Base-by-base conservation (phyloP, 2,797 vertebrate genomes). In the Manis crassicaudata region DNA sequence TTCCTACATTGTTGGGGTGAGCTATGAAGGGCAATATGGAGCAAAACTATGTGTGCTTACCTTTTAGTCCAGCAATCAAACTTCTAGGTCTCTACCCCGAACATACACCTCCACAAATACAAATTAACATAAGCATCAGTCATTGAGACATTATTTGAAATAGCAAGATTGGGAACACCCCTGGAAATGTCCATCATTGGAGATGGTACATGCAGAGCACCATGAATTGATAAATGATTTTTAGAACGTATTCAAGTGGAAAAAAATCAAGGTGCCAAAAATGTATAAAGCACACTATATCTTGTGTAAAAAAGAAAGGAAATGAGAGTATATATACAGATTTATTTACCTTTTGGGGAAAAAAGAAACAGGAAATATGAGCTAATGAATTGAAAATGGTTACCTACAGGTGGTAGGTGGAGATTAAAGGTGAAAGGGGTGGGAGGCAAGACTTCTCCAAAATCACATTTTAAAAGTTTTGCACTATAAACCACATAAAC, bases 211-310 rank as follows among this genome's bases (percentile, higher is more conserved):
- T 63, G 62, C 54, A 32, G 40, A 50, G 43, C 23, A 65, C 84
- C 50, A 54, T 88, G 46, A 84, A 84, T 25, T 67, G 43, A 52
- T 37, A 70, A 40, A 40, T 65, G 56, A 77, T 65, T 94, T 92
- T 92, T 63, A 79, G 77, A 17, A 92, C 79, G 73, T 60, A 79
- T 58, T 83, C 37, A 54, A 46, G 52, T 86, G 37, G 18, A 60
- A 86, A 87, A 94, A 92, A 73, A 40, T 58, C 46, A 88, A 80
- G 65, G 32, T 62, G 23, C 37, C 73, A 85, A 92, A 88, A 72
- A 73, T 23, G 54, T 80, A 75, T 56, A 75, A 2, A 85, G 35
- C 16, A 89, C 85, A n/a, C 73, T 68, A 92, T 5, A 50, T 58
- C 29, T 58, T 88, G 17, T 62, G 46, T 60, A 52, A 35, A 73